Conservation (phyloP, 2,888 invertebrate species). For the Andricus quercusramuli region DNA sequence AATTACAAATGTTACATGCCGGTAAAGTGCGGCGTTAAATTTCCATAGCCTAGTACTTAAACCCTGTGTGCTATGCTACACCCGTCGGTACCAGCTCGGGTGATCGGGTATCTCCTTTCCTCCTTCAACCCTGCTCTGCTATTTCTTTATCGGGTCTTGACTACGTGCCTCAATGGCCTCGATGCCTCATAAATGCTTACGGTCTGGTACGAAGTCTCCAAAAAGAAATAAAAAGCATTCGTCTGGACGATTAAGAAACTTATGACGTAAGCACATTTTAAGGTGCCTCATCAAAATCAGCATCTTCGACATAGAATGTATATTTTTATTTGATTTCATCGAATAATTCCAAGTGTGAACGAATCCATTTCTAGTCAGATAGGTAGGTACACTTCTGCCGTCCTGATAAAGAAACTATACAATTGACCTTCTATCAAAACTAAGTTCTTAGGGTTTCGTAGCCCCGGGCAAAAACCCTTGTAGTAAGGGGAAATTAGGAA, state of each 20-base stretch:
- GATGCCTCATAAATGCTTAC: conserved; percentile 51
- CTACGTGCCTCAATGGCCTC: conserved; percentile 58
- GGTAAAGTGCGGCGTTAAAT: conserved; percentile 64
- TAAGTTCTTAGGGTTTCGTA: no score
- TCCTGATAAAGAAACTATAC: no score
- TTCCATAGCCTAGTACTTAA: conserved; percentile 66
- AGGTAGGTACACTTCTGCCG: no score
- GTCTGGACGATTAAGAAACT: neutral
- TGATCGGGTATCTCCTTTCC: conserved; percentile 33
- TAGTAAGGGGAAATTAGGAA: no score
- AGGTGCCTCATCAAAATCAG: no score
- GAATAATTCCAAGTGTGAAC: no score
- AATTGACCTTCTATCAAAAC: no score
- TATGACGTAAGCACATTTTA: neutral
- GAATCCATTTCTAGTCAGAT: no score
- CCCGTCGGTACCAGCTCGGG: conserved; percentile 36
- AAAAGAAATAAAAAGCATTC: neutral
- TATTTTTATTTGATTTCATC: no score
- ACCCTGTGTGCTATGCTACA: conserved; percentile 42
- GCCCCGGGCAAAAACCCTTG: no score
- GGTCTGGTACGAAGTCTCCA: neutral
- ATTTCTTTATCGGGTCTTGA: conserved; percentile 59
- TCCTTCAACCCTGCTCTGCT: conserved; percentile 51
- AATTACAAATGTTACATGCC: conserved; percentile 67
- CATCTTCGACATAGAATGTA: no score